Base-by-base conservation (phyloP, 2,797 vertebrate genomes). In the Eulemur mongoz region DNA sequence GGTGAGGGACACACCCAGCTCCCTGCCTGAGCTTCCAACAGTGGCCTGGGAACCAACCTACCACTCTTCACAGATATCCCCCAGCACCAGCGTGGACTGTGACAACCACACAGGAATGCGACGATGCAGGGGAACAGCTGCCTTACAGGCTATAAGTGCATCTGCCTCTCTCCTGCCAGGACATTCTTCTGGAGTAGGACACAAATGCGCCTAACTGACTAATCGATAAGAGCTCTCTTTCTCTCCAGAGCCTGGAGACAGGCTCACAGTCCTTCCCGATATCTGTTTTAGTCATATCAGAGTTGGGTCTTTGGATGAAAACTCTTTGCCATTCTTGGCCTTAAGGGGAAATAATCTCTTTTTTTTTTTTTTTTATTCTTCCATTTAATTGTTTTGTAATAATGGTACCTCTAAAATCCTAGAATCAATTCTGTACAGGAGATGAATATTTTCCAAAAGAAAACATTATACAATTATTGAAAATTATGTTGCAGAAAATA, bases 401-500 rank as follows among this genome's bases (percentile, higher is more conserved):
- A 88, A 85, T 57, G 50, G 85, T 30, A 83, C 57, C 43, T 96
- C 79, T 89, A 88, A 82, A 88, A 73, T 76, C 54, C 57, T 86
- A 96, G 20, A 94, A 81, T 80, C 82, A 92, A 32, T 48, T 69
- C n/a, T 90, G 32, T 54, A 90, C 3, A 73, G 38, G 23, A 96
- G 50, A 82, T 43, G 13, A 85, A 30, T 69, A 20, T 50, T n/a
- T 97, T 86, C 85, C 52, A 93, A 76, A 96, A 52, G 35, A 93
- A 79, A 48, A 94, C 13, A 63, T 0, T 40, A n/a, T 45, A 93
- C 8, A 90, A 79, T 63, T 83, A 92, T 0, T 87, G 45, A 94
- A 92, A 92, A 69, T 89, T 40, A 91, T 57, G 22, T 40, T 81
- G 54, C 23, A 86, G 45, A 92, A 94, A 88, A 89, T 38, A 89